Conservation (phyloP, 2,113 vertebrate species). For the Equus przewalskii region DNA sequence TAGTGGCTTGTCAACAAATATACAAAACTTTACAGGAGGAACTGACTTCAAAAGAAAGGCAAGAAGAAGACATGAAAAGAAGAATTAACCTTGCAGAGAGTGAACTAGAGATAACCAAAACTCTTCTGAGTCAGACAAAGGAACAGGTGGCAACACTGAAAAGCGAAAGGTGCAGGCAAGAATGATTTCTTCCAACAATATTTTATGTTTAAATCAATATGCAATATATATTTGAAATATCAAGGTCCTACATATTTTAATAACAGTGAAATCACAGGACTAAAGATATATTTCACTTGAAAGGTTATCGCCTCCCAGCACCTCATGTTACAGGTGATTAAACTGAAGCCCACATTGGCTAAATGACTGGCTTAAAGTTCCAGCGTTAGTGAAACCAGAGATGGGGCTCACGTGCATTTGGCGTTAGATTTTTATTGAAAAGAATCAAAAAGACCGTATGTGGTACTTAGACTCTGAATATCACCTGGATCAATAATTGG, state of each 20-base stretch:
- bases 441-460: background rate
- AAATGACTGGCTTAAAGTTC: background rate
- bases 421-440: conserved; percentile 40
- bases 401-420: background rate
- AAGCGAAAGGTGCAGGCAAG: conserved; percentile 90
- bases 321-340: background rate
- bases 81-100: conserved; percentile 86
- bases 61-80: conserved; percentile 89
- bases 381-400: background rate
- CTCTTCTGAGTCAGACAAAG: conserved; percentile 86
- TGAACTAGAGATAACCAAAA: conserved; percentile 88
- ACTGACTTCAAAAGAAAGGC: conserved; percentile 88
- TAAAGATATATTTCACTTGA: background rate
- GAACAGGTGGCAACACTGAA: conserved; percentile 88
- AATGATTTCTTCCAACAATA: conserved; percentile 27
- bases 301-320: background rate
- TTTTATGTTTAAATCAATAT: background rate
- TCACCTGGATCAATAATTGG: background rate
- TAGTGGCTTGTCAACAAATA: conserved; percentile 87
- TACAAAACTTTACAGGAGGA: conserved; percentile 90
- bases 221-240: background rate
- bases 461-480: conserved; percentile 7
- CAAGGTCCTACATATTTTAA: background rate
- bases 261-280: background rate
- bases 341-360: background rate